Conservation (phyloP, 2,888 invertebrate genomes). For the Acanthopleura granulata region DNA sequence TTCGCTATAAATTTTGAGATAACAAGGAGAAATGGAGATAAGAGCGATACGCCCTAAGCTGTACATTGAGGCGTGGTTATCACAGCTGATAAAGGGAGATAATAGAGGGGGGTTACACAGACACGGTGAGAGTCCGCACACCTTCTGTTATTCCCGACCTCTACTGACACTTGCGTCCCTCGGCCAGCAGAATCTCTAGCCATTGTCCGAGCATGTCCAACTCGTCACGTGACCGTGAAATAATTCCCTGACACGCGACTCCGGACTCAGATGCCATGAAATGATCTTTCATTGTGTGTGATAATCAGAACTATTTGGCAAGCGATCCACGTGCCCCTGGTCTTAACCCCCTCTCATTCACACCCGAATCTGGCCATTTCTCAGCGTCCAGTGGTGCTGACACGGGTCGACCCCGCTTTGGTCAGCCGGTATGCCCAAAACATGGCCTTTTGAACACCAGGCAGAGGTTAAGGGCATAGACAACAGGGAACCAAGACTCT, state of each 20-base stretch:
- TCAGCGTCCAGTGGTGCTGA: too few species aligned
- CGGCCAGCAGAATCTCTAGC: background rate
- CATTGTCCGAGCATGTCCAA: background rate
- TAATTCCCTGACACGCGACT: slow-evolving; percentile 1
- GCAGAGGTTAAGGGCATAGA: too few species aligned
- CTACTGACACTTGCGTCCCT: background rate
- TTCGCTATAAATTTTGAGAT: too few species aligned
- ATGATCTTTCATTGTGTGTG: slow-evolving; percentile 4
- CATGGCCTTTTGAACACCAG: too few species aligned
- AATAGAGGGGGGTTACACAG: background rate
- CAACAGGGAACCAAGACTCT: too few species aligned
- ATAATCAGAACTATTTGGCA: background rate
- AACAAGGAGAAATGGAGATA: too few species aligned
- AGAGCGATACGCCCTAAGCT: too few species aligned
- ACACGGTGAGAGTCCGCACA: background rate
- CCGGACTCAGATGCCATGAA: background rate
- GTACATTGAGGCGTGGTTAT: too few species aligned
- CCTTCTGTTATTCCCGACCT: background rate
- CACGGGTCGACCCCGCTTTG: too few species aligned
- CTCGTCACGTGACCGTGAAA: background rate
- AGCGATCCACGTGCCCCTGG: background rate
- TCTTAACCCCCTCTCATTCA: too few species aligned
- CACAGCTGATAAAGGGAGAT: background rate
- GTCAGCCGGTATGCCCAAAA: too few species aligned
- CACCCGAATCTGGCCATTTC: too few species aligned